phyloP scores from a whole-genome alignment of 2,113 vertebrate species.

The Phyllostomus discolor region DNA sequence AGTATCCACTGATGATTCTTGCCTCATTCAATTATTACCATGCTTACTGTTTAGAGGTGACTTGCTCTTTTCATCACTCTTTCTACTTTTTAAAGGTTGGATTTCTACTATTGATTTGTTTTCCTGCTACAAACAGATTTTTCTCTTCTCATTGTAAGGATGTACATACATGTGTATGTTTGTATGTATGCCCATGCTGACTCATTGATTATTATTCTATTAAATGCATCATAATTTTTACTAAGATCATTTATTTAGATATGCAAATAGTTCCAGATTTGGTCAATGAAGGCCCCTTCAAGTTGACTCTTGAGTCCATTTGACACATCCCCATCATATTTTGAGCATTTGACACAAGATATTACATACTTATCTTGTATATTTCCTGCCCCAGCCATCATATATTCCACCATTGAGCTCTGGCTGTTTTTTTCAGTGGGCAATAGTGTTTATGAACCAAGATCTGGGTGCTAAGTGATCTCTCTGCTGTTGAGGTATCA shows the following conservation, averaged over 20 bases:
- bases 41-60: background rate
- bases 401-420: background rate
- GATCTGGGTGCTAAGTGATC: background rate
- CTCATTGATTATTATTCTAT: background rate
- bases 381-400: background rate
- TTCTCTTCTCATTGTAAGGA: background rate
- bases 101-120: background rate
- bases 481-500: background rate
- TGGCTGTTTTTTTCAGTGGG: background rate
- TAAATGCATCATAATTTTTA: background rate
- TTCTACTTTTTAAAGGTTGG: background rate
- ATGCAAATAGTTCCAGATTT: background rate
- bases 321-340: background rate
- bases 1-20: background rate
- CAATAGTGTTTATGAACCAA: background rate
- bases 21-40: background rate
- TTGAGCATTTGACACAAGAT: background rate
- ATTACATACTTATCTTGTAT: background rate
- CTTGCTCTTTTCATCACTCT: background rate
- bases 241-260: background rate
- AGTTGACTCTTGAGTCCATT: background rate
- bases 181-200: background rate
- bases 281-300: background rate
- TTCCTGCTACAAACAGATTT: background rate
- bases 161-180: background rate